Evolutionary conservation across 2,113 vertebrate genomes (phyloP).

Genomic region (Numida meleagris): DNA sequence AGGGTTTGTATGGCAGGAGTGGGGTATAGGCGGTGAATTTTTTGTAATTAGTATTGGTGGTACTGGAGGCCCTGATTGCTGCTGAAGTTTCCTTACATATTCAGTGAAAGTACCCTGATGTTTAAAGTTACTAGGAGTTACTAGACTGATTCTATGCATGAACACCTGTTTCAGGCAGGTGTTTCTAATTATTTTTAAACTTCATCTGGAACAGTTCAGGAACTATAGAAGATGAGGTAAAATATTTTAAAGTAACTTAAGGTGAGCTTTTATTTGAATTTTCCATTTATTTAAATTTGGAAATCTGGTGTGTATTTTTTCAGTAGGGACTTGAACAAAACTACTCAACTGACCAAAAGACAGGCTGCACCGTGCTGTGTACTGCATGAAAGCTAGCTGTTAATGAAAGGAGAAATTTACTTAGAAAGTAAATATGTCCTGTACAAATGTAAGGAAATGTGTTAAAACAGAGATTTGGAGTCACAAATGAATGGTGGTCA

Average conservation of each 20-base stretch:
- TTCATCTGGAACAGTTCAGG: neutral
- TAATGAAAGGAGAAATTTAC: neutral
- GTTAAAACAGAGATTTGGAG: neutral
- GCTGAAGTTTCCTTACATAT: neutral
- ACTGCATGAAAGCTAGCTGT: neutral
- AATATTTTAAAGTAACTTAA: neutral
- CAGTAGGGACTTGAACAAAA: neutral
- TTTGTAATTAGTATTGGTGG: neutral
- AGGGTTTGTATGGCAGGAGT: rapidly evolving
- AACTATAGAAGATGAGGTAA: neutral
- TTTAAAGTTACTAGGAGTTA: neutral
- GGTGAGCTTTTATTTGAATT: neutral
- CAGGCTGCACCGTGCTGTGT: rapidly evolving
- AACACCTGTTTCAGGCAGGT: neutral
- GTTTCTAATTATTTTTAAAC: neutral
- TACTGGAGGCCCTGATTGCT: neutral
- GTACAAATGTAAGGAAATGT: neutral
- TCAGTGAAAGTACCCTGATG: neutral
- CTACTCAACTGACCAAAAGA: neutral
- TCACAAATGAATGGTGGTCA: neutral
- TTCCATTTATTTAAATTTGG: neutral
- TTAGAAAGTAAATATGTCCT: neutral
- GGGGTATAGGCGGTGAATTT: neutral
- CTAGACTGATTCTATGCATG: neutral
- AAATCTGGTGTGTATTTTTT: neutral